phyloP scores from a whole-genome alignment of 2,797 vertebrate genomes.

The Euthynnus affinis region DNA sequence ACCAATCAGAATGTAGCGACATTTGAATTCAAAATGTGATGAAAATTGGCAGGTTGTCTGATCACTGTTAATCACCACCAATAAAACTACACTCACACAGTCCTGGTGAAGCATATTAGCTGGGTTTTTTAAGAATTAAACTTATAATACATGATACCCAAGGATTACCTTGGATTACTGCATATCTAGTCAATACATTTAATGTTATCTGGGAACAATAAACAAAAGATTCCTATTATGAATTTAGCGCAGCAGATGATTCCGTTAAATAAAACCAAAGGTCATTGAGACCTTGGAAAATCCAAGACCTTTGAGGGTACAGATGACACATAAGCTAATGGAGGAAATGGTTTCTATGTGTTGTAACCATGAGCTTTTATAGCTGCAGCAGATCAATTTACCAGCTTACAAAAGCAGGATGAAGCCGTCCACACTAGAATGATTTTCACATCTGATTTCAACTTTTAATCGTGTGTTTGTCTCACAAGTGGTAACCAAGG shows the following conservation, averaged over 20 bases:
- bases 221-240: background rate
- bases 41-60: too few relatives aligned
- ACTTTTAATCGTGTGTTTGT: background rate
- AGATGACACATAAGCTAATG: constrained; percentile 32
- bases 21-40: too few relatives aligned
- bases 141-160: too few relatives aligned
- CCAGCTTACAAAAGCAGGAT: constrained; percentile 22
- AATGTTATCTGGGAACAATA: too few relatives aligned
- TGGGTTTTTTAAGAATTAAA: too few relatives aligned
- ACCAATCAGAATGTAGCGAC: too few relatives aligned
- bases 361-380: constrained; percentile 46
- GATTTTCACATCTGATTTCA: background rate
- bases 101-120: too few relatives aligned
- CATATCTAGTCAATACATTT: too few relatives aligned
- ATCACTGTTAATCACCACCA: too few relatives aligned
- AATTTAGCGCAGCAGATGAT: background rate
- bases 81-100: too few relatives aligned
- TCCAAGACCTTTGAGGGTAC: constrained; percentile 21
- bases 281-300: constrained; percentile 41
- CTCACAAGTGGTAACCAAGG: constrained; percentile 9
- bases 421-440: background rate
- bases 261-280: background rate
- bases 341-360: constrained; percentile 49
- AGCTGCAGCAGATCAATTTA: constrained; percentile 17
- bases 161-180: too few relatives aligned